phyloP scores from a whole-genome alignment of 2,113 vertebrate genomes.

The Mellivora capensis region DNA sequence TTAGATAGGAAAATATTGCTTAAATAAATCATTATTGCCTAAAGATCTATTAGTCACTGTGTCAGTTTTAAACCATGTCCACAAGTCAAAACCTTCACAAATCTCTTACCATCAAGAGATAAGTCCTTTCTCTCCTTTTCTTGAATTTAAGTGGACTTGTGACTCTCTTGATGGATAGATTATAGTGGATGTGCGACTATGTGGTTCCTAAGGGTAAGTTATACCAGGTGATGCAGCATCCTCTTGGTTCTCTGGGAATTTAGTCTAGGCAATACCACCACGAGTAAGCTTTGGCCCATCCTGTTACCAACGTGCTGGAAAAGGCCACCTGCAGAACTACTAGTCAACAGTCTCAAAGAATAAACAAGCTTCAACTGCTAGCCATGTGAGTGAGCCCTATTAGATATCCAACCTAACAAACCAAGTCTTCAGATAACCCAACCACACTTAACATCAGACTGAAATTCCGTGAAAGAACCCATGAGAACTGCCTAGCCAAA shows the following conservation, averaged over 20 bases:
- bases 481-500: background rate
- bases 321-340: background rate
- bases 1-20: background rate
- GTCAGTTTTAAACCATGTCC: background rate
- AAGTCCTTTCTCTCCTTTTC: background rate
- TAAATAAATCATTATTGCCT: background rate
- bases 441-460: background rate
- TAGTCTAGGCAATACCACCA: background rate
- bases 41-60: background rate
- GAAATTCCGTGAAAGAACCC: background rate
- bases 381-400: no score
- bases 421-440: background rate
- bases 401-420: background rate
- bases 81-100: background rate
- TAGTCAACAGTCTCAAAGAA: background rate
- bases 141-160: background rate
- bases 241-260: background rate
- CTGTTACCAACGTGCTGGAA: background rate
- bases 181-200: background rate
- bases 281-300: background rate
- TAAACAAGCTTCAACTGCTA: background rate
- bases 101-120: background rate
- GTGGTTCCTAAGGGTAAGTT: background rate
- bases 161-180: background rate
- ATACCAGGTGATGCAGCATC: background rate